Evolutionary conservation across 2,888 invertebrate species (phyloP), one percentile per base, ranked within the genome.

Genomic region (Atherix ibis): DNA sequence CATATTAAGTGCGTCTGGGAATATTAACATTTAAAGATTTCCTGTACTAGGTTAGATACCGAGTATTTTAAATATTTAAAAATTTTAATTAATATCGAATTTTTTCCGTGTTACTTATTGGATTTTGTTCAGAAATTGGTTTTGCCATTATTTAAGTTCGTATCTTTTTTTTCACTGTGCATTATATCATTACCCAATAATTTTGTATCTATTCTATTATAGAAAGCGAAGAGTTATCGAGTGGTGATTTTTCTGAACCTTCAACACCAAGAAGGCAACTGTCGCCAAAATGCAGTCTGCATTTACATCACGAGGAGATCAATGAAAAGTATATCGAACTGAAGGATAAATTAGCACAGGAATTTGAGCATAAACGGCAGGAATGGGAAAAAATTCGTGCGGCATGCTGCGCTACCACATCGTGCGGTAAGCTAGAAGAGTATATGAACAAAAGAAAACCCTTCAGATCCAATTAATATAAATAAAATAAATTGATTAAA

Each of bases 281-380:
- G 18, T 45, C 43, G 18, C 42, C 50, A 4, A 48, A 52, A 38
- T 54, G 53, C 44, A 52, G 47, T 39, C 48, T 49, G 40, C 45
- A 48, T 35, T 41, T 53, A 32, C 53, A 63, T 31, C 64, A 71
- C 40, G 72, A 73, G 31, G 82, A 82, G 55, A 76, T 82, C 32
- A 73, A 76, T 38, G 64, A 70, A 37, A 74, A 76, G 50, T 83
- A 81, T 53, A 70, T 71, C 12, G 71, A 74, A 18, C 58, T 83
- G n/a, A 77, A 78, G 50, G 70, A 73, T 27, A 70, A 77, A 43
- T 59, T 84, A n/a, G 71, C 76, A 33, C 63, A 70, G 37, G 83
- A 84, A 54, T 79, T 83, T 55, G 74, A 79, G 19, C 71, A 71
- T 32, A 80, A 85, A 49, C 62, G 76, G 34, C 62, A 65, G 38